These are phyloP conservation scores for Sterrhoptilus dennistouni DNA, from an alignment of 2,113 vertebrate species.

Conservation along the genomic window DNA sequence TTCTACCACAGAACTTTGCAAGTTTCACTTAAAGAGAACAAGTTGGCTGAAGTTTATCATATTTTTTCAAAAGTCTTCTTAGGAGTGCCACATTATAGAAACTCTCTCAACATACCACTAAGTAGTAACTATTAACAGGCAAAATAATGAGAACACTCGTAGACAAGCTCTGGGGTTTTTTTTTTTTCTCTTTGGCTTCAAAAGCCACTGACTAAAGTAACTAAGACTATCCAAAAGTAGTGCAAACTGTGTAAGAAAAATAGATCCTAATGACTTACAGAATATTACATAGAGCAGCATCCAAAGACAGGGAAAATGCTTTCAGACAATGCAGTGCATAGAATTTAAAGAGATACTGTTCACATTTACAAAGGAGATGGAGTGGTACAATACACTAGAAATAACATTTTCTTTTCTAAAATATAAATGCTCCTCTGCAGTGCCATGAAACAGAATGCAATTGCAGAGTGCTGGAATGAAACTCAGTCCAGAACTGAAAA, in stretches of 20 bases:
- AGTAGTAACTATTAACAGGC: slow-evolving; percentile 48
- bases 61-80: slow-evolving; percentile 43
- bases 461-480: neutral
- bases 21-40: slow-evolving; percentile 47
- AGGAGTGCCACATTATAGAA: slow-evolving; percentile 57
- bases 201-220: slow-evolving; percentile 23
- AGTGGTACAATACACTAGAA: neutral
- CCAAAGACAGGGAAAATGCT: neutral
- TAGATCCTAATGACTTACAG: neutral
- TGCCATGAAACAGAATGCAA: neutral
- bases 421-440: neutral
- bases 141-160: slow-evolving; percentile 37
- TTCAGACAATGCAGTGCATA: neutral
- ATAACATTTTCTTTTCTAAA: neutral
- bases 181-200: slow-evolving; percentile 9
- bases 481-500: neutral
- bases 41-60: slow-evolving; percentile 46
- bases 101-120: slow-evolving; percentile 21
- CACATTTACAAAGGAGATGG: neutral
- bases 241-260: slow-evolving; percentile 10
- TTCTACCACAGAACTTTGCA: slow-evolving; percentile 35
- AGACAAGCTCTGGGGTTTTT: neutral
- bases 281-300: neutral
- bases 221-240: slow-evolving; percentile 3
- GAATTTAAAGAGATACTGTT: neutral